Evolutionary conservation across 2,113 vertebrate species (phyloP).

Genomic region (Syngnathus scovelli): DNA sequence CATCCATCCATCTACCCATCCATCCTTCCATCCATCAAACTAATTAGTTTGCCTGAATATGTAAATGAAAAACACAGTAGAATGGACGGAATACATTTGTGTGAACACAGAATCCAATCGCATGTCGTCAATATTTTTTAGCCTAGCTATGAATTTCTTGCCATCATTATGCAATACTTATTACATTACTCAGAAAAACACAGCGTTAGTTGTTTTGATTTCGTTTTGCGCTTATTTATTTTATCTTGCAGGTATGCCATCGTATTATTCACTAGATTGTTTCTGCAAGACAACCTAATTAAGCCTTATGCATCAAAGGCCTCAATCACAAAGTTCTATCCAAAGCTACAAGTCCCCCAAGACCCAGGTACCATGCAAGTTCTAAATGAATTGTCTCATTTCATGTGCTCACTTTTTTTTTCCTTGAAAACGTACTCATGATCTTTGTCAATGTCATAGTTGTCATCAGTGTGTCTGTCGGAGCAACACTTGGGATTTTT

Average conservation of each 20-base stretch:
- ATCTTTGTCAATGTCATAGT: constrained; percentile 47
- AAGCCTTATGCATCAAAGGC: not conserved
- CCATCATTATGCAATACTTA: not conserved
- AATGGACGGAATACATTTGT: too few species aligned
- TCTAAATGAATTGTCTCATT: not conserved
- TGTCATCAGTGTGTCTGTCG: constrained; percentile 68
- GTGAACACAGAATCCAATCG: not conserved
- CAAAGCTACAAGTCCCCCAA: fast-evolving
- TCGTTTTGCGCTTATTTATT: not conserved
- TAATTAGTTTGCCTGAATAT: too few species aligned
- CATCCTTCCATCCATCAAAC: too few species aligned
- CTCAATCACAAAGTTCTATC: fast-evolving
- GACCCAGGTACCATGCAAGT: constrained; percentile 45
- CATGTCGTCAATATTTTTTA: not conserved
- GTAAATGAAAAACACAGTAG: too few species aligned
- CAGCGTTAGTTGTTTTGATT: too few species aligned
- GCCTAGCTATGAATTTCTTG: not conserved
- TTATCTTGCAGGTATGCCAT: constrained; percentile 43
- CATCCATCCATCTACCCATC: too few species aligned
- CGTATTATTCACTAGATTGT: constrained; percentile 47
- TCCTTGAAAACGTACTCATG: not conserved
- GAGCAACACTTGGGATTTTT: constrained; percentile 69
- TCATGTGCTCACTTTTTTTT: not conserved
- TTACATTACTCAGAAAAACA: not conserved
- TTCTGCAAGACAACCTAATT: fast-evolving